phyloP scores from a whole-genome alignment of 2,797 vertebrate species.

The Oreonectes daqikongensis region DNA sequence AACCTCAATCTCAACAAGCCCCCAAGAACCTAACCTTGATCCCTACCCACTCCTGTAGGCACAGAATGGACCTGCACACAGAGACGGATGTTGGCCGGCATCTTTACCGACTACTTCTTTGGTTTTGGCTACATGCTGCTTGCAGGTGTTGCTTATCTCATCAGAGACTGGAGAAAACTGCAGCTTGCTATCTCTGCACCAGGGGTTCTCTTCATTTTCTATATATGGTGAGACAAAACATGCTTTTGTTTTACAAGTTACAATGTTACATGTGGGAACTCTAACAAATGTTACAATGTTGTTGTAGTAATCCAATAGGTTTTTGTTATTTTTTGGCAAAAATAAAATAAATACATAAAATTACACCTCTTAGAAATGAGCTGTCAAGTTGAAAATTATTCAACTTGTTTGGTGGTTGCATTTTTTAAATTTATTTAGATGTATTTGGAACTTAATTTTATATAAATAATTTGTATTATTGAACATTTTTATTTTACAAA shows the following conservation, averaged over 20 bases:
- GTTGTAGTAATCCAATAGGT: no score
- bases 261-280: neutral
- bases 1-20: constrained; percentile 15
- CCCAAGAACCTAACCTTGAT: neutral
- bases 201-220: constrained; percentile 78
- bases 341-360: no score
- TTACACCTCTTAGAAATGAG: no score
- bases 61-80: constrained; percentile 86
- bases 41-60: constrained; percentile 65
- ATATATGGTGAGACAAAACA: constrained; percentile 71
- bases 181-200: constrained; percentile 78
- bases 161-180: constrained; percentile 84
- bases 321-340: no score
- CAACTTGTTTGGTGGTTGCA: no score
- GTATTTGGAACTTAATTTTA: no score
- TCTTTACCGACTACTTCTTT: constrained; percentile 76
- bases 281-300: no score
- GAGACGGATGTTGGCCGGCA: constrained; percentile 76
- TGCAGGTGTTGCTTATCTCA: constrained; percentile 79
- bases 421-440: no score
- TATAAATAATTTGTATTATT: no score
- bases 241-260: neutral
- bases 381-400: no score
- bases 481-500: no score
- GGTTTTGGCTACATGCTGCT: constrained; percentile 81